phyloP scores from a whole-genome alignment of 2,113 vertebrate genomes.

The Natator depressus region DNA sequence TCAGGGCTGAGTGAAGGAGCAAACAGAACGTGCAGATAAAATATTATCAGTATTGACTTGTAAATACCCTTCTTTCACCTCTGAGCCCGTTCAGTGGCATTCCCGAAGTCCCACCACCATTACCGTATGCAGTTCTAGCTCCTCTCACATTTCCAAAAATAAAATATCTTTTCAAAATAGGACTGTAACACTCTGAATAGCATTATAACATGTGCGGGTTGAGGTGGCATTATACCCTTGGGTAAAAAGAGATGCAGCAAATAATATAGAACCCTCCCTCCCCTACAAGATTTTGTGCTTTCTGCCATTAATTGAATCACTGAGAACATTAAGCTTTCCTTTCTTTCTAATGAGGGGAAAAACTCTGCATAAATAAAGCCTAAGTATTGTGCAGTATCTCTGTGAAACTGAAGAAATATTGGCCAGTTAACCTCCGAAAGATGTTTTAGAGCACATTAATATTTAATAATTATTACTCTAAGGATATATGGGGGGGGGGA shows the following conservation, averaged over 20 bases:
- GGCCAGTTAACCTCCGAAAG: neutral
- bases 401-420: conserved; percentile 42
- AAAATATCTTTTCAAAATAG: neutral
- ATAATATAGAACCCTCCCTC: accelerated
- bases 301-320: neutral
- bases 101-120: neutral
- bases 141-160: neutral
- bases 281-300: neutral
- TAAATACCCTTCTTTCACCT: neutral
- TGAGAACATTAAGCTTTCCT: conserved; percentile 1
- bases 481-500: conserved; percentile 10
- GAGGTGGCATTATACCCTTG: neutral
- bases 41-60: neutral
- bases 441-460: conserved; percentile 61
- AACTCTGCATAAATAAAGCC: neutral
- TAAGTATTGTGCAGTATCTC: neutral
- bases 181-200: neutral
- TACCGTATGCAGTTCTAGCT: neutral
- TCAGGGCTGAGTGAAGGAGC: neutral
- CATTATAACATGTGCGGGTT: neutral
- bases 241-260: neutral
- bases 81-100: neutral
- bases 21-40: neutral
- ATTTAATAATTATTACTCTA: conserved; percentile 45
- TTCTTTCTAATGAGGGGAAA: conserved; percentile 21